Evolutionary conservation across 2,113 vertebrate genomes (phyloP).

Genomic region (Hiodon alosoides): DNA sequence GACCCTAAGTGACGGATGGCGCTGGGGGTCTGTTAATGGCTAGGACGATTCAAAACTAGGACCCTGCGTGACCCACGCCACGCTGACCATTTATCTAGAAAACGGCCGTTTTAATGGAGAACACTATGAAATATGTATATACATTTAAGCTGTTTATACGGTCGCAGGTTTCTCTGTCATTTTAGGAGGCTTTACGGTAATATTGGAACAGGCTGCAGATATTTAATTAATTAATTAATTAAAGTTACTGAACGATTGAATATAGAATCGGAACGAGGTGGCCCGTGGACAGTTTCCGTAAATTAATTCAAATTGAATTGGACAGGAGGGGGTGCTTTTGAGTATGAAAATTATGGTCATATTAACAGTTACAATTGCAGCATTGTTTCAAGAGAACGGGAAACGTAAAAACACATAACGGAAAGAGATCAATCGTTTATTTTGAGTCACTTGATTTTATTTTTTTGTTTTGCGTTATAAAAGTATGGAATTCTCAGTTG

Average conservation of each 20-base stretch:
- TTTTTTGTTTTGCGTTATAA: too few species aligned
- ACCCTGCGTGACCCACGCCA: neutral
- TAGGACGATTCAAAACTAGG: neutral
- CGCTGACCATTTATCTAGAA: slow-evolving; percentile 12
- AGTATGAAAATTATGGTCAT: slow-evolving; percentile 44
- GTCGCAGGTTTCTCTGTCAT: slow-evolving; percentile 14
- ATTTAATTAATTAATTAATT: slow-evolving; percentile 7
- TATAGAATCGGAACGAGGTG: neutral
- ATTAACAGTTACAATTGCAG: slow-evolving; percentile 44
- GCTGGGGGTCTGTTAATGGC: too few species aligned
- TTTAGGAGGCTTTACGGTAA: slow-evolving; percentile 15
- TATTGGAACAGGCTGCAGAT: slow-evolving; percentile 14
- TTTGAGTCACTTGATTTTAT: neutral
- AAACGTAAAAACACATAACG: slow-evolving; percentile 34
- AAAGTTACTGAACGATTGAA: slow-evolving; percentile 21
- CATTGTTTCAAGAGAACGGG: slow-evolving; percentile 25
- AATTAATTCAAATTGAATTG: slow-evolving; percentile 55
- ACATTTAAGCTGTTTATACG: slow-evolving; percentile 13
- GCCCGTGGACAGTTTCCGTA: slow-evolving; percentile 28
- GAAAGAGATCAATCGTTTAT: slow-evolving; percentile 26
- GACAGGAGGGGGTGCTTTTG: slow-evolving; percentile 42
- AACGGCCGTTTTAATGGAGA: slow-evolving; percentile 3
- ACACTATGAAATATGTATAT: slow-evolving; percentile 8
- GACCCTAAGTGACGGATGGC: neutral
- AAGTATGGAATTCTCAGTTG: too few species aligned